phyloP scores from a whole-genome alignment of 1,140 invertebrate species.

The Drosophila chauvacae region DNA sequence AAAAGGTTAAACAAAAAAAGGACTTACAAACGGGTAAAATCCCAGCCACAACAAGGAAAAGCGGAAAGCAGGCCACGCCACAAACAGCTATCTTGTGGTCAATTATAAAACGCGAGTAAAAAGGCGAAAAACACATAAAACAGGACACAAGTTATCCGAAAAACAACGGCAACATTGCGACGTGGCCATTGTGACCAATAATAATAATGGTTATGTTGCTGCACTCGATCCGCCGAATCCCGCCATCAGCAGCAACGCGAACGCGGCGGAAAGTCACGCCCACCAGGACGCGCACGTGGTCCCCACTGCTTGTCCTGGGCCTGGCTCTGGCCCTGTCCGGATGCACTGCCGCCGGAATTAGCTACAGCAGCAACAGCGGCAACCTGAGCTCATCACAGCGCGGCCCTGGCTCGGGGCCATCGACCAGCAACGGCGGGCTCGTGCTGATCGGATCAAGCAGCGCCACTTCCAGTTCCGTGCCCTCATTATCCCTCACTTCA shows the following conservation, averaged over 20 bases:
- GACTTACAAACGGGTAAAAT: constrained; percentile 11
- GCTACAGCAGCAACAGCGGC: constrained; percentile 58
- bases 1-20: constrained; percentile 39
- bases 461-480: constrained; percentile 60
- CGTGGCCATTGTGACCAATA: constrained; percentile 77
- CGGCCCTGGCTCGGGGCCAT: constrained; percentile 20
- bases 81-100: constrained; percentile 73
- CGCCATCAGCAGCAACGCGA: constrained; percentile 62
- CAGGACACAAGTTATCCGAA: constrained; percentile 37
- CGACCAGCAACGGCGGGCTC: constrained; percentile 61
- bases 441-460: constrained; percentile 70
- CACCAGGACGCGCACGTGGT: constrained; percentile 14
- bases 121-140: constrained; percentile 24
- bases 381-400: constrained; percentile 62
- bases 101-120: constrained; percentile 46
- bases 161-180: constrained; percentile 57
- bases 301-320: constrained; percentile 18
- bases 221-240: constrained; percentile 67
- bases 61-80: constrained; percentile 61
- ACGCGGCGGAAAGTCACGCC: constrained; percentile 58
- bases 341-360: constrained; percentile 51
- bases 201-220: constrained; percentile 79
- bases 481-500: constrained; percentile 74
- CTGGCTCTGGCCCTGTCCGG: constrained; percentile 34
- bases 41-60: constrained; percentile 22